A percentile compares a stretch with the other conserved stretches of the same genome.
Conservation (phyloP, 2,888 invertebrate species). For the Frankliniella fusca region DNA sequence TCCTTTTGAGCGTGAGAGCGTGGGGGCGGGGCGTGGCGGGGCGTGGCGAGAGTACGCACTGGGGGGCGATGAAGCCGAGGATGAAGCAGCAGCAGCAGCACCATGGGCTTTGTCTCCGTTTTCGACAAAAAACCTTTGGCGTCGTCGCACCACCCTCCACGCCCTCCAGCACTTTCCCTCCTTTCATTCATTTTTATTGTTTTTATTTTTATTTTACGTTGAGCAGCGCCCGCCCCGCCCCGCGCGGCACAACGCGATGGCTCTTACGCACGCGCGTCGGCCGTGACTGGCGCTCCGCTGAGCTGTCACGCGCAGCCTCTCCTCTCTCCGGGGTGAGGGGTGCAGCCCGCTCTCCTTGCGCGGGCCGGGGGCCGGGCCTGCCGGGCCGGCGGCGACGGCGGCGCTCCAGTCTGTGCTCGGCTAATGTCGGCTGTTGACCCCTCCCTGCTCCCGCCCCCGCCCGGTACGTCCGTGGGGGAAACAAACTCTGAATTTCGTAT, state of each 20-base stretch:
- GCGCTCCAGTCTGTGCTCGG: no score
- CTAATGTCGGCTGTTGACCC: no score
- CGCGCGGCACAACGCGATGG: no score
- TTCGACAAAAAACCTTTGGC: neutral
- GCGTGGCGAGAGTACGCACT: neutral
- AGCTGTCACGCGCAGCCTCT: conserved; percentile 7
- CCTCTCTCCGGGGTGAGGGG: no score
- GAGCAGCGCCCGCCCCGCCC: neutral
- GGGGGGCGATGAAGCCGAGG: neutral
- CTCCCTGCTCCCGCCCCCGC: no score
- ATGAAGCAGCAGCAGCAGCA: no score
- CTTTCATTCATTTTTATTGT: neutral
- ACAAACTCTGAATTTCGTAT: no score
- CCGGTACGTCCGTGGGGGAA: no score
- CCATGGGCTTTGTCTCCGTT: neutral
- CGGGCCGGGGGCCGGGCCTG: no score
- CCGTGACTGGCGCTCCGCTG: no score
- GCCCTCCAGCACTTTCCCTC: neutral
- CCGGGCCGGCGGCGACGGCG: no score
- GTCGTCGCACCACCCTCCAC: neutral
- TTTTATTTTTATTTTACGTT: neutral
- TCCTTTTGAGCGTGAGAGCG: neutral
- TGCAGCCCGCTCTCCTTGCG: neutral
- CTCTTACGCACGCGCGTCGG: no score
- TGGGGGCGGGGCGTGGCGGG: neutral